These are phyloP conservation scores for Drosophila leontia DNA, from an alignment of 1,140 invertebrate genomes.

Conservation along the genomic window DNA sequence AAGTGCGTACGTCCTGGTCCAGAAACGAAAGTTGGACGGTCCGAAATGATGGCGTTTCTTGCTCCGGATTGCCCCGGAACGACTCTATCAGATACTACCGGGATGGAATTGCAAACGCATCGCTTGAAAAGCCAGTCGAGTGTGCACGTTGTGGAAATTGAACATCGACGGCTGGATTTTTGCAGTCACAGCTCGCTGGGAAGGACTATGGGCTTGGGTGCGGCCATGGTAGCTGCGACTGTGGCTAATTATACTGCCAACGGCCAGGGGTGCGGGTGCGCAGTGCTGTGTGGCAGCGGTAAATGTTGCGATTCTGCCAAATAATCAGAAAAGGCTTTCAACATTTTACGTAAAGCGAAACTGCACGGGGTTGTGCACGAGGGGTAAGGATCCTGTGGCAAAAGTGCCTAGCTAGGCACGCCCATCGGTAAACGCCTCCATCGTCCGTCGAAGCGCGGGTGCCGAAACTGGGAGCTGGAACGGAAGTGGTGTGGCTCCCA, in stretches of 20 bases:
- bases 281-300: constrained; percentile 43
- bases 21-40: background rate
- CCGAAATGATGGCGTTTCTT: background rate
- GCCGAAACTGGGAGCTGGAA: constrained; percentile 10
- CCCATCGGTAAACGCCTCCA: constrained; percentile 36
- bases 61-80: constrained; percentile 7
- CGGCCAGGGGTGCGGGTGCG: constrained; percentile 3
- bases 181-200: constrained; percentile 27
- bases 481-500: constrained; percentile 56
- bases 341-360: constrained; percentile 71
- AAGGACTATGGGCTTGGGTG: background rate
- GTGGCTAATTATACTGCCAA: constrained; percentile 67
- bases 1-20: background rate
- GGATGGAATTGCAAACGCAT: constrained; percentile 31
- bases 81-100: constrained; percentile 29
- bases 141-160: constrained; percentile 47
- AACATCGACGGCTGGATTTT: constrained; percentile 46
- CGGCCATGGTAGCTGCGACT: constrained; percentile 5
- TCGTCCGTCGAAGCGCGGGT: constrained; percentile 2
- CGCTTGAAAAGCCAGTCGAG: constrained; percentile 50
- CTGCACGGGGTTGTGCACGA: constrained; percentile 25
- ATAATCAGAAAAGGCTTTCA: constrained; percentile 79
- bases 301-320: constrained; percentile 78
- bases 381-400: background rate
- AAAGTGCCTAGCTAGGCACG: constrained; percentile 24